Conservation (phyloP, 2,113 vertebrate genomes). For the Cricetomys ansorgei region DNA sequence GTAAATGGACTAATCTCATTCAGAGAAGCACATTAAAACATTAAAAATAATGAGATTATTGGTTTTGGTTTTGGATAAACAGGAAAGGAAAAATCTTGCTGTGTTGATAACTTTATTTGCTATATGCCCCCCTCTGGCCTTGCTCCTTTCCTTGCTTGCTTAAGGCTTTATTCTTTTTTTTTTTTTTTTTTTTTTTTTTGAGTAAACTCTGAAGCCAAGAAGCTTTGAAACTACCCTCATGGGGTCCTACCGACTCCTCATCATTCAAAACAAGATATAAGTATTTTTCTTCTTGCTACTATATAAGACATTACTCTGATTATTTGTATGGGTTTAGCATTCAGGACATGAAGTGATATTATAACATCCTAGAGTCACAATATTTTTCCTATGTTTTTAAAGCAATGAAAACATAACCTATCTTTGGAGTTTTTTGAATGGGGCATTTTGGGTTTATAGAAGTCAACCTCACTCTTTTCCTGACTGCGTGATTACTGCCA, state of each 20-base stretch:
- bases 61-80: constrained; percentile 50
- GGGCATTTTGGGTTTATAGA: neutral
- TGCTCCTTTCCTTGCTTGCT: neutral
- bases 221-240: constrained; percentile 2
- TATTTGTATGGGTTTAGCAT: neutral
- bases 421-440: neutral
- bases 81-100: constrained; percentile 9
- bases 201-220: constrained; percentile 13
- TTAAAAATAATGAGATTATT: constrained; percentile 61
- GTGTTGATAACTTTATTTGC: neutral
- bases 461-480: neutral
- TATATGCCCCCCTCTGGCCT: neutral
- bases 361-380: neutral
- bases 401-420: neutral
- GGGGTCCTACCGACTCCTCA: neutral
- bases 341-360: neutral
- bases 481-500: neutral
- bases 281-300: neutral
- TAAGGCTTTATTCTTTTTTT: neutral
- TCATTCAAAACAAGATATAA: constrained; percentile 50
- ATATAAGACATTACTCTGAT: constrained; percentile 2
- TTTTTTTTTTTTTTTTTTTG: neutral
- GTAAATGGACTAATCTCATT: constrained; percentile 50
- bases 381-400: neutral
- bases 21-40: constrained; percentile 40